Evolutionary conservation across 2,113 vertebrate species (phyloP), one percentile per base, ranked within the genome.

Genomic region (Stigmatopora nigra): DNA sequence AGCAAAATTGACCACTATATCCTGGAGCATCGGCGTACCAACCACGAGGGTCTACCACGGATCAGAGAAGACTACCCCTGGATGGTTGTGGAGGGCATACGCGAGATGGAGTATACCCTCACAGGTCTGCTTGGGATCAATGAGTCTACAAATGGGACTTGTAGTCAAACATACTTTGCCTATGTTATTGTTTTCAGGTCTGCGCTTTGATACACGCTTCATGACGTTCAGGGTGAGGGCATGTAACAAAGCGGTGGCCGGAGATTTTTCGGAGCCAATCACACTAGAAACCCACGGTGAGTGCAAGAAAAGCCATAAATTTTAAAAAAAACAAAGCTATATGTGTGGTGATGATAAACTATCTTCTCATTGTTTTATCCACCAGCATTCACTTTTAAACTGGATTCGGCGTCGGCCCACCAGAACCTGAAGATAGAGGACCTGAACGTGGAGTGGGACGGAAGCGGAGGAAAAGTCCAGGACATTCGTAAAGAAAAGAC

Each of bases 371-470:
- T 19, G 44, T 65, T 58, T 14, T 7, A 0, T 62, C 59, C 66
- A 31, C 79, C 81, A 95, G 95, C 95, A 0, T 98, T 98, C 83
- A 84, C 84, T 78, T 98, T 95, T 78, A 94, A 91, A 83, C 90
- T 98, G 90, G 96, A 98, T 0, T 85, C 91, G 4, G 84, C 79
- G 61, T 95, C 94, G 1, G 82, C 92, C 78, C 96, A 98, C 87
- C 96, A 96, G 91, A 98, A 98, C 89, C 89, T 98, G 79, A 92
- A 93, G 17, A 93, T 98, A 79, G 95, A 98, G 57, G 95, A 95
- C 7, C 74, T 95, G 71, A 92, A 87, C 3, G 95, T 93, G 78
- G 96, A 97, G 85, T 98, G 96, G 96, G 96, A 98, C 63, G 93
- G 94, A 76, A 90, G 91, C 20, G 96, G 95, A 0, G 95, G 96